Conservation (phyloP, 2,888 invertebrate species). For the Drosophila paranaensis region DNA sequence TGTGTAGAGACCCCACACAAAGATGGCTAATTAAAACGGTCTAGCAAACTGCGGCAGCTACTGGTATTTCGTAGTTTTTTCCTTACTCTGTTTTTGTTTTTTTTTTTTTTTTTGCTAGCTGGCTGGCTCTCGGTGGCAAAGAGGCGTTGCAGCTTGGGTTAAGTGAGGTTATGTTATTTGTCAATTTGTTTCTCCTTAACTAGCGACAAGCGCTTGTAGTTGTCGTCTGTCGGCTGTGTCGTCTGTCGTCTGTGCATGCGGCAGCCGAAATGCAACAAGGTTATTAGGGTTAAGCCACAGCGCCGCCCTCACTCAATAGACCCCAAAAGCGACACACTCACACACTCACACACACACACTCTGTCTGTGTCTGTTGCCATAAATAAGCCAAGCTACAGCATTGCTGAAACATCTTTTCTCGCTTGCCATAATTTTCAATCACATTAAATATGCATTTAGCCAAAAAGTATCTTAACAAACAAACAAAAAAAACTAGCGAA, state of each 20-base stretch:
- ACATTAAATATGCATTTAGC: conserved; percentile 67
- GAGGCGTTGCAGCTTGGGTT: conserved; percentile 75
- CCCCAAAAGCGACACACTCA: not conserved
- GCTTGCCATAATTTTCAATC: conserved; percentile 75
- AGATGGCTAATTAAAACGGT: conserved; percentile 69
- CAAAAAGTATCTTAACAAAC: not conserved
- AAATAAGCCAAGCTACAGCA: conserved; percentile 30
- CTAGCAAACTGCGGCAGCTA: conserved; percentile 42
- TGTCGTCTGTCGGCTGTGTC: conserved; percentile 35
- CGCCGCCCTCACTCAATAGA: conserved; percentile 30
- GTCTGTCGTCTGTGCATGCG: conserved; percentile 43
- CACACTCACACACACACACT: conserved; percentile 5
- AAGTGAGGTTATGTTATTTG: conserved; percentile 81
- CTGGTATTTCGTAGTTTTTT: conserved; percentile 56
- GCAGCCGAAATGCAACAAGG: conserved; percentile 69
- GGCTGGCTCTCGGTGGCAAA: conserved; percentile 42
- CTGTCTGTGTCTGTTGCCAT: conserved; percentile 16
- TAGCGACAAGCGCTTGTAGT: conserved; percentile 54
- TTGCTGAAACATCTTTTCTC: conserved; percentile 39
- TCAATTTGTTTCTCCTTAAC: conserved; percentile 79
- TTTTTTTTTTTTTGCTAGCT: not conserved
- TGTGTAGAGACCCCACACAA: conserved; percentile 49
- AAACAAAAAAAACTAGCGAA: conserved; percentile 65
- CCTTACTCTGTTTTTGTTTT: not conserved
- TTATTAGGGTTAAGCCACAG: conserved; percentile 70